Evolutionary conservation across 2,113 vertebrate genomes (phyloP).

Genomic region (Mormyrus lacerda): DNA sequence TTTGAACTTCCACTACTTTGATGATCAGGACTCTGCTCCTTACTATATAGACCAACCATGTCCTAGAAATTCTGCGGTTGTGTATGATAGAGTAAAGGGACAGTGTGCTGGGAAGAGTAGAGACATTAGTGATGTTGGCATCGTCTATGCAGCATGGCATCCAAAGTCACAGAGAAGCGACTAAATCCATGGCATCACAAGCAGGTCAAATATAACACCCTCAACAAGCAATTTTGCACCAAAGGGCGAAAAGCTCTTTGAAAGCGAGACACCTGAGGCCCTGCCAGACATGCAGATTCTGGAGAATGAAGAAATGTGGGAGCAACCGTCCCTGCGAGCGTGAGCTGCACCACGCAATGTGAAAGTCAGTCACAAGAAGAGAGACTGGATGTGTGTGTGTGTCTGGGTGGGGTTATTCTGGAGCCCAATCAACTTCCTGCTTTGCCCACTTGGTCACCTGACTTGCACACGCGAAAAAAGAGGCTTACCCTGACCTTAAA

Average conservation of each 20-base stretch:
- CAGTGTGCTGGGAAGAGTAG: not conserved
- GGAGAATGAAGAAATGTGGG: not conserved
- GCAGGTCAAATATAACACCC: not conserved
- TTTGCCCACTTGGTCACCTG: conserved; percentile 31
- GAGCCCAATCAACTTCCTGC: not conserved
- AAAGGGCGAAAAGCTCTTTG: not conserved
- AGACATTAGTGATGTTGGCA: not conserved
- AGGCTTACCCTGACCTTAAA: not conserved
- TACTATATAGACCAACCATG: not conserved
- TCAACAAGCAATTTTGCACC: not conserved
- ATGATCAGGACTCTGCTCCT: not conserved
- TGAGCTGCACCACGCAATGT: too few relatives aligned
- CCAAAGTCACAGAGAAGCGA: not conserved
- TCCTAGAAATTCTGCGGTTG: not conserved
- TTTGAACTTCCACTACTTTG: not conserved
- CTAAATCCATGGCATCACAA: not conserved
- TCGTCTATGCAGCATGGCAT: not conserved
- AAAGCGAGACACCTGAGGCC: not conserved
- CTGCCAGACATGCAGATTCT: not conserved
- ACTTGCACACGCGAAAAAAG: conserved; percentile 35
- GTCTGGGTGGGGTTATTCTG: not conserved
- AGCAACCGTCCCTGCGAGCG: too few relatives aligned
- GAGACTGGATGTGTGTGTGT: not conserved
- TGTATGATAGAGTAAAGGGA: not conserved
- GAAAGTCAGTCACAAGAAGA: too few relatives aligned